phyloP scores from a whole-genome alignment of 1,140 invertebrate genomes.

The Drosophila guanche region DNA sequence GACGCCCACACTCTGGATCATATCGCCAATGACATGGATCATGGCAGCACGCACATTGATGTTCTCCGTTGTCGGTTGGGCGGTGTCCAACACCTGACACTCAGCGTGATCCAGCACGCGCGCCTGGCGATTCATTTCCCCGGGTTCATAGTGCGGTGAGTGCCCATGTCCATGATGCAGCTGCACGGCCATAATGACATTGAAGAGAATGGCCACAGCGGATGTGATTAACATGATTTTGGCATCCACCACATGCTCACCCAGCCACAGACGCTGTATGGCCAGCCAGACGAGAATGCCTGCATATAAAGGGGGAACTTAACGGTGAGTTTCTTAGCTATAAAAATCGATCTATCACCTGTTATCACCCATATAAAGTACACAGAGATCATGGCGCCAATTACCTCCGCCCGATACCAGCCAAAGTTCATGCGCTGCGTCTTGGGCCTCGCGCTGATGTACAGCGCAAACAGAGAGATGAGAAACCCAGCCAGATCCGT shows the following conservation, averaged over 20 bases:
- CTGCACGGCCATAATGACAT: constrained; percentile 94
- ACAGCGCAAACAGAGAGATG: constrained; percentile 90
- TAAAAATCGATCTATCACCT: constrained; percentile 9
- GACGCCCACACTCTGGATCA: constrained; percentile 94
- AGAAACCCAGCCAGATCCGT: constrained; percentile 92
- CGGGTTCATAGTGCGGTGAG: constrained; percentile 3
- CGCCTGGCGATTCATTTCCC: background rate
- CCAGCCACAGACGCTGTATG: constrained; percentile 87
- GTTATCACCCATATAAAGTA: constrained; percentile 95
- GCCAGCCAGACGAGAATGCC: constrained; percentile 93
- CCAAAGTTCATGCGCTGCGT: constrained; percentile 90
- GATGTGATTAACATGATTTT: constrained; percentile 94
- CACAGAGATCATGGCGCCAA: constrained; percentile 87
- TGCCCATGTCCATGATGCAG: constrained; percentile 85
- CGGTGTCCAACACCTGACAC: background rate
- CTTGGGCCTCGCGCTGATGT: constrained; percentile 86
- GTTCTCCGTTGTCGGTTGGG: constrained; percentile 84
- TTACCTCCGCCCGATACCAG: constrained; percentile 86
- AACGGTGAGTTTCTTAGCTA: background rate
- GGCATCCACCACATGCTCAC: constrained; percentile 91
- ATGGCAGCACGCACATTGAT: constrained; percentile 95
- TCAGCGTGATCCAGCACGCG: background rate
- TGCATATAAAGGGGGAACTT: background rate
- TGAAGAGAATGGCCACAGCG: constrained; percentile 90
- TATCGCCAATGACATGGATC: constrained; percentile 95